Conservation (phyloP, 2,797 vertebrate genomes). For the Aulostomus chinensis region DNA sequence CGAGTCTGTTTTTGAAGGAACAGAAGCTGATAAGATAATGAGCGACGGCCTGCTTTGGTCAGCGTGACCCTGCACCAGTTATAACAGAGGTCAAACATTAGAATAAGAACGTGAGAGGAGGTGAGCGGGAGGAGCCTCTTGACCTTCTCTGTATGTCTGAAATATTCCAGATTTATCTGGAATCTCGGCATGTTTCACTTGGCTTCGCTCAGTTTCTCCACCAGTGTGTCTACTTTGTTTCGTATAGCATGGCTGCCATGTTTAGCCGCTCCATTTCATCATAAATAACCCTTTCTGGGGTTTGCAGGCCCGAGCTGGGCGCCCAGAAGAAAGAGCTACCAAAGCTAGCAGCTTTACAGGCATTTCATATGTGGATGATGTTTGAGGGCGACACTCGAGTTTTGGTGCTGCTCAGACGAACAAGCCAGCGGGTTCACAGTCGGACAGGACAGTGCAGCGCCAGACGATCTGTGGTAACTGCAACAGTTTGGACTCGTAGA, state of each 20-base stretch:
- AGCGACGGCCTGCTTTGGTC: constrained; percentile 9
- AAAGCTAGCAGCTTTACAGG: too few relatives aligned
- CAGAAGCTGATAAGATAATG: constrained; percentile 48
- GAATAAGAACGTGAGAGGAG: too few relatives aligned
- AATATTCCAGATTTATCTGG: constrained; percentile 6
- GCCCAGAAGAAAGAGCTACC: background rate
- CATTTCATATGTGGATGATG: too few relatives aligned
- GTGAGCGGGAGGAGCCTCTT: too few relatives aligned
- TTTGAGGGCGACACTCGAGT: too few relatives aligned
- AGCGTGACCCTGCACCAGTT: background rate
- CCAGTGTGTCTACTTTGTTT: too few relatives aligned
- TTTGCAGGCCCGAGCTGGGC: background rate
- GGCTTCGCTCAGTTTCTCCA: background rate
- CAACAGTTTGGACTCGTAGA: too few relatives aligned
- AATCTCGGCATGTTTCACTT: constrained; percentile 25
- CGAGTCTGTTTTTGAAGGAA: constrained; percentile 38
- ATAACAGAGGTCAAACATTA: background rate
- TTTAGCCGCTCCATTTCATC: background rate
- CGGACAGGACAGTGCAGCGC: too few relatives aligned
- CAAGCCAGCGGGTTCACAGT: too few relatives aligned
- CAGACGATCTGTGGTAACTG: too few relatives aligned
- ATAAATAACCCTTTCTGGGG: constrained; percentile 2
- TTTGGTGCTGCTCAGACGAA: too few relatives aligned
- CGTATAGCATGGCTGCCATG: background rate
- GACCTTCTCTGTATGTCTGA: too few relatives aligned